phyloP scores from a whole-genome alignment of 2,797 vertebrate species.

The Lophotriccus pileatus region DNA sequence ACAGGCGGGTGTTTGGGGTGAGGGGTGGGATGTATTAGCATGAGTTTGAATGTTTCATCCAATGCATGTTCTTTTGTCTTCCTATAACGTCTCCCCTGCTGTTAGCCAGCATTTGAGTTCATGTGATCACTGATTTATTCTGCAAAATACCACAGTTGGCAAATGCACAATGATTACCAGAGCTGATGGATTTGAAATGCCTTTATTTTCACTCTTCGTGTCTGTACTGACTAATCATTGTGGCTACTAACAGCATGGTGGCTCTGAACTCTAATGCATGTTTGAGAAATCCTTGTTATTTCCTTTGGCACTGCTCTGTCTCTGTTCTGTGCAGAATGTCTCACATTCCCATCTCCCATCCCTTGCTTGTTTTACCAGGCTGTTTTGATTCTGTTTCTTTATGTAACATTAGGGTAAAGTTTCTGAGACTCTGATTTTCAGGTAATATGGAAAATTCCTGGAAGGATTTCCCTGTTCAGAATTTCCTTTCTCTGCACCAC shows the following conservation, averaged over 20 bases:
- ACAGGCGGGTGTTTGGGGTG: not conserved
- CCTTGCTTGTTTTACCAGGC: not conserved
- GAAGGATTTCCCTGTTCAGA: not conserved
- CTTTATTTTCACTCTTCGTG: not conserved
- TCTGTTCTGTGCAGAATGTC: not conserved
- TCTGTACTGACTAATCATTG: not conserved
- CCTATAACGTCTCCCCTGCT: not conserved
- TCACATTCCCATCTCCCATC: not conserved
- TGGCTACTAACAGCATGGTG: constrained; percentile 36
- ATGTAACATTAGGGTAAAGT: not conserved
- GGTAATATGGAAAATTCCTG: not conserved
- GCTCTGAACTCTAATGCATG: not conserved
- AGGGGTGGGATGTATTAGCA: not conserved
- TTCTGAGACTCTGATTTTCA: not conserved
- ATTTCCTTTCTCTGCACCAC: not conserved
- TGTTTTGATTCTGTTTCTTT: not conserved
- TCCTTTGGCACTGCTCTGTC: not conserved
- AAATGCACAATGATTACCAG: not conserved
- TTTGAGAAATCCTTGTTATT: not conserved
- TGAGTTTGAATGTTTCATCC: not conserved
- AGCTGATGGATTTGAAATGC: not conserved
- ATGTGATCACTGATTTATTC: not conserved
- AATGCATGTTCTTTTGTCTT: not conserved
- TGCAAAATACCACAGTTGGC: not conserved
- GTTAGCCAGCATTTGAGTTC: not conserved